These are phyloP conservation scores for Poecile atricapillus DNA, from an alignment of 2,113 vertebrate species.

Conservation along the genomic window DNA sequence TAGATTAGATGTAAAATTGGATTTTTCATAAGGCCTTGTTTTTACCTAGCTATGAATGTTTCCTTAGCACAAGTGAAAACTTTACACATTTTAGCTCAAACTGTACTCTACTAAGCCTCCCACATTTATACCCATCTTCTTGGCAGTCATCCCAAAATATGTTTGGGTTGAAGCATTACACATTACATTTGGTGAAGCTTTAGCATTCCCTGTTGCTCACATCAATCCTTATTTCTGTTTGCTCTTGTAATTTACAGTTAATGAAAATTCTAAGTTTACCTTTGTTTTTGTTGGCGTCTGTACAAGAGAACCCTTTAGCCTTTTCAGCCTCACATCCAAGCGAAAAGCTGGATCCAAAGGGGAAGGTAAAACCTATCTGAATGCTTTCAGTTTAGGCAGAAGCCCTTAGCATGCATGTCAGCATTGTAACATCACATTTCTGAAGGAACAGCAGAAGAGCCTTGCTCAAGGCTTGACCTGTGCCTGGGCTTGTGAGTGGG, in stretches of 20 bases:
- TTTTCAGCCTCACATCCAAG: constrained; percentile 44
- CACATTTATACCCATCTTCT: constrained; percentile 49
- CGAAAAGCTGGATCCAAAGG: constrained; percentile 35
- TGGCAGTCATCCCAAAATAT: constrained; percentile 67
- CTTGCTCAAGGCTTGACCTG: constrained; percentile 27
- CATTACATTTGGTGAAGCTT: constrained; percentile 63
- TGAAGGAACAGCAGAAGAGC: constrained; percentile 12
- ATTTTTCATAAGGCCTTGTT: constrained; percentile 63
- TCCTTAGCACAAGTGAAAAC: constrained; percentile 65
- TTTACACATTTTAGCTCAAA: constrained; percentile 62
- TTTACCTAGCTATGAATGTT: constrained; percentile 52
- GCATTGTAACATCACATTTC: constrained; percentile 6
- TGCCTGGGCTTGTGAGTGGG: neutral
- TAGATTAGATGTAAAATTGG: constrained; percentile 54
- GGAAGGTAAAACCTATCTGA: constrained; percentile 36
- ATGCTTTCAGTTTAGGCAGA: constrained; percentile 37
- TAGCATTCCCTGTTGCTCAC: constrained; percentile 64
- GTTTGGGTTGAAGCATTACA: constrained; percentile 64
- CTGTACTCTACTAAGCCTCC: constrained; percentile 56
- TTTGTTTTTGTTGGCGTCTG: constrained; percentile 62
- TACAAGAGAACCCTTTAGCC: constrained; percentile 62
- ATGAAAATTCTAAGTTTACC: constrained; percentile 72
- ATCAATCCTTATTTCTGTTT: constrained; percentile 68
- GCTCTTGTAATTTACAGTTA: constrained; percentile 70
- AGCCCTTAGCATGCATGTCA: neutral